Evolutionary conservation across 2,888 invertebrate species (phyloP).

Genomic region (Troglohyphantes excavatus): DNA sequence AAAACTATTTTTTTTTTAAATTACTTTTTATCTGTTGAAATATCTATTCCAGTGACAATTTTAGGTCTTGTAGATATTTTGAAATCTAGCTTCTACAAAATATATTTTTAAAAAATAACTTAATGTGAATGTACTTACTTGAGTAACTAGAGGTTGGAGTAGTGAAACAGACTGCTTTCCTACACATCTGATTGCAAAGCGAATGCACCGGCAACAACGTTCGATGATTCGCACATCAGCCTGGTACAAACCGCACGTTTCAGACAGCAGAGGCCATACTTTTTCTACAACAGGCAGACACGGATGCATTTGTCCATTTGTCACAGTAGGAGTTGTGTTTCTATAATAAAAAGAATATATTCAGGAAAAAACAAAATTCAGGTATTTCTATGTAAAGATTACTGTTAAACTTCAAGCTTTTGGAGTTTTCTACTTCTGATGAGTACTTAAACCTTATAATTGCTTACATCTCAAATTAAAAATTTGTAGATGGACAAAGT

Average conservation of each 20-base stretch:
- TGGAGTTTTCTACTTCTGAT: neutral
- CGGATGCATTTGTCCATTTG: slow-evolving; percentile 75
- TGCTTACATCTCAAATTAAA: too few species aligned
- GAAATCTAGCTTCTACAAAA: too few species aligned
- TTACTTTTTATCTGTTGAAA: too few species aligned
- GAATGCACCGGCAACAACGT: slow-evolving; percentile 92
- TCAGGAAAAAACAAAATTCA: too few species aligned
- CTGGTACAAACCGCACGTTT: slow-evolving; percentile 90
- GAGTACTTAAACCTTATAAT: too few species aligned
- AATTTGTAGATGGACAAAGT: too few species aligned
- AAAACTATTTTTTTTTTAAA: too few species aligned
- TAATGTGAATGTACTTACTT: slow-evolving; percentile 84
- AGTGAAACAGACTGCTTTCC: slow-evolving; percentile 89
- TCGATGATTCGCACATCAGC: slow-evolving; percentile 94
- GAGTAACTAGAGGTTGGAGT: slow-evolving; percentile 90
- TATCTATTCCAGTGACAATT: too few species aligned
- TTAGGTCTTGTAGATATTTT: too few species aligned
- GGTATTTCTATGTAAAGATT: neutral
- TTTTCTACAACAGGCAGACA: slow-evolving; percentile 83
- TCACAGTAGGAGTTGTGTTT: slow-evolving; percentile 69
- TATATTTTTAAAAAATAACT: too few species aligned
- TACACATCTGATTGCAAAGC: slow-evolving; percentile 94
- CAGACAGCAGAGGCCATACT: slow-evolving; percentile 93
- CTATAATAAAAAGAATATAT: slow-evolving; percentile 30
- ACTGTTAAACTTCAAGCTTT: neutral